Evolutionary conservation across 2,113 vertebrate genomes (phyloP).

Genomic region (Pluvialis apricaria): DNA sequence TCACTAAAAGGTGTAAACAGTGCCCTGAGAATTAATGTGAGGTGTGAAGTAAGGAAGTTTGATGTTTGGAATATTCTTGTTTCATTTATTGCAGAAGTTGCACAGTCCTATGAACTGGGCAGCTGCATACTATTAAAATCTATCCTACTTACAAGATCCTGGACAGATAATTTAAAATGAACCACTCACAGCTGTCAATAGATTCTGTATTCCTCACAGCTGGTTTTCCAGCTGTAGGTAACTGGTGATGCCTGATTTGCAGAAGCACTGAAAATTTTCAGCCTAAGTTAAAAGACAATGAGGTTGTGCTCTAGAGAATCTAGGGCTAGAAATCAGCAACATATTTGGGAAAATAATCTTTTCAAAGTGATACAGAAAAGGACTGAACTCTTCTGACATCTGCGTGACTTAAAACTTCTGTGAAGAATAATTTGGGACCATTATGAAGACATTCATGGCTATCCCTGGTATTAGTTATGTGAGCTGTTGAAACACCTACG

Average conservation of each 20-base stretch:
- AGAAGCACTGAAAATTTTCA: background rate
- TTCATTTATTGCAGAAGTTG: background rate
- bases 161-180: background rate
- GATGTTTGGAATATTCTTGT: background rate
- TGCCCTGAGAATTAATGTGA: background rate
- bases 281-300: background rate
- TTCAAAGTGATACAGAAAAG: background rate
- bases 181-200: background rate
- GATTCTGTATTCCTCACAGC: background rate
- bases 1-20: background rate
- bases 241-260: background rate
- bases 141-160: background rate
- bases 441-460: background rate
- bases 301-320: background rate
- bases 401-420: background rate
- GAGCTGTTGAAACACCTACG: background rate
- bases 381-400: background rate
- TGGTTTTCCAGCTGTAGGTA: background rate
- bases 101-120: background rate
- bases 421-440: background rate
- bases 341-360: background rate
- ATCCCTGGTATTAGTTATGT: background rate
- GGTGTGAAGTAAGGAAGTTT: background rate
- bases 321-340: background rate
- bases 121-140: background rate